Evolutionary conservation across 2,888 invertebrate genomes (phyloP).

Genomic region (Chymomyza fuscimana): DNA sequence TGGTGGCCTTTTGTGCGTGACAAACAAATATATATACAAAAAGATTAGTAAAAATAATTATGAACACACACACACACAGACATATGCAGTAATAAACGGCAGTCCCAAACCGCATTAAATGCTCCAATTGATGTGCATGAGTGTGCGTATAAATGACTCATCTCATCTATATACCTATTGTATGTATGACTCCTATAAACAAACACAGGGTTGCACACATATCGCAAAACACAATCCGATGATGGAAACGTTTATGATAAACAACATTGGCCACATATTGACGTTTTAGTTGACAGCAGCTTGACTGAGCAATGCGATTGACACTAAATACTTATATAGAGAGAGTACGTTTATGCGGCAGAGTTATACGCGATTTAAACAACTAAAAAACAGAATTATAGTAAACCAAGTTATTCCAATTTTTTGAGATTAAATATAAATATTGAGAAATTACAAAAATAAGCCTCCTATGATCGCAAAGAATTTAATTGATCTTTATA

Average conservation of each 20-base stretch:
- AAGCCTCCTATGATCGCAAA: no score
- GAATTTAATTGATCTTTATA: no score
- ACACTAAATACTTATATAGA: conserved; percentile 4
- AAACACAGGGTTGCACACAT: conserved; percentile 1
- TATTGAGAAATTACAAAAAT: no score
- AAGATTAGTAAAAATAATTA: not conserved
- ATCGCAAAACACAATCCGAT: not conserved
- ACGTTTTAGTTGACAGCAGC: not conserved
- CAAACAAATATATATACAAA: not conserved
- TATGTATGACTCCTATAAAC: not conserved
- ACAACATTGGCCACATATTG: not conserved
- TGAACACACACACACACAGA: not conserved
- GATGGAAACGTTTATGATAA: not conserved
- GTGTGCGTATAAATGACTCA: not conserved
- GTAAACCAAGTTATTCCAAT: no score
- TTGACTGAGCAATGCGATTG: conserved; percentile 59
- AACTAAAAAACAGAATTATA: not conserved
- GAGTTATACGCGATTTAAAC: not conserved
- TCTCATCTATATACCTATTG: not conserved
- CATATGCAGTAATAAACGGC: not conserved
- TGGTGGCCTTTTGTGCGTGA: not conserved
- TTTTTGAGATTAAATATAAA: no score
- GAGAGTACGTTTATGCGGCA: not conserved
- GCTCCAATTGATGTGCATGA: not conserved
- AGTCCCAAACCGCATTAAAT: not conserved